phyloP scores from a whole-genome alignment of 2,888 invertebrate genomes.

The Linnaemya tessellans region DNA sequence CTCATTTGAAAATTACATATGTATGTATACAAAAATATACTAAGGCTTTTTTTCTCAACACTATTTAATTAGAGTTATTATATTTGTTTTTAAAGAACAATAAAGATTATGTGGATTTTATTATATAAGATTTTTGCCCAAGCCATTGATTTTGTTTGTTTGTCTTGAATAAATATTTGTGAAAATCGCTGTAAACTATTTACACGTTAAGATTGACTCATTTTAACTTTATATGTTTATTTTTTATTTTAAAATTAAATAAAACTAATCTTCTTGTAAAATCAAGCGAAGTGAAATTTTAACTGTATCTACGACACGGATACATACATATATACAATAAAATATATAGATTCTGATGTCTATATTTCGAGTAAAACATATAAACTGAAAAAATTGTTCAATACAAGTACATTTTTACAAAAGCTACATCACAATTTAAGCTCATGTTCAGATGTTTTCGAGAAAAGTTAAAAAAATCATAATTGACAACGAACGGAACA shows the following conservation, averaged over 20 bases:
- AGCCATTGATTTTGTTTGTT: background rate
- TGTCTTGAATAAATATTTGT: background rate
- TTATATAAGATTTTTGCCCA: background rate
- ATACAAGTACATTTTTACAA: no score
- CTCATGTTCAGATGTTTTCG: no score
- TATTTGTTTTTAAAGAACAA: background rate
- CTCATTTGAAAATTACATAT: slow-evolving; percentile 29
- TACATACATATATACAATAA: background rate
- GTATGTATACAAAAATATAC: background rate
- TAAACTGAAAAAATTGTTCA: background rate
- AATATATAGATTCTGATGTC: background rate
- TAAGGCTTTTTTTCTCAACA: slow-evolving; percentile 1
- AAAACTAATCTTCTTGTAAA: slow-evolving; percentile 7
- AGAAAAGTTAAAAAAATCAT: background rate
- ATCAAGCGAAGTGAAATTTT: background rate
- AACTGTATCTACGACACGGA: background rate
- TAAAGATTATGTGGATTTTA: background rate
- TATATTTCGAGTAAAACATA: background rate
- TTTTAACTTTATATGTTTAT: background rate
- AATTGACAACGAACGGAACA: background rate
- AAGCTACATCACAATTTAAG: no score
- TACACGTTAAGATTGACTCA: background rate
- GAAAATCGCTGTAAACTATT: slow-evolving; percentile 3
- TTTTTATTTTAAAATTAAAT: background rate
- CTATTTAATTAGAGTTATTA: background rate